phyloP scores from a whole-genome alignment of 2,797 vertebrate species.

The Schizopygopsis malacanthus region DNA sequence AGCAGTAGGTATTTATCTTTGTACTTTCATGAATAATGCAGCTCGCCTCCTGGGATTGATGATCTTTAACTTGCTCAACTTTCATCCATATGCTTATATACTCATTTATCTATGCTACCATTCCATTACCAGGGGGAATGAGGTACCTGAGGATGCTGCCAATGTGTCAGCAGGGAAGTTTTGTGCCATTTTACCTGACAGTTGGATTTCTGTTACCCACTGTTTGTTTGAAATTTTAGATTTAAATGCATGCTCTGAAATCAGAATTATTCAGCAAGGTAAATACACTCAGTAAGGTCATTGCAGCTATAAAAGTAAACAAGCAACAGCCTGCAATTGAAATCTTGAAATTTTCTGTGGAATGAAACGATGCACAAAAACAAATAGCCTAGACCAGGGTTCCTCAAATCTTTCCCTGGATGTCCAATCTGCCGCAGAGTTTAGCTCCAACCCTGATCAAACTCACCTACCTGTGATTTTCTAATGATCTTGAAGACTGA shows the following conservation, averaged over 20 bases:
- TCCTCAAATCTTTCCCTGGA: no score
- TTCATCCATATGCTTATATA: constrained; percentile 60
- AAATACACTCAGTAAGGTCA: constrained; percentile 36
- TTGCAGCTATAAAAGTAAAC: constrained; percentile 15
- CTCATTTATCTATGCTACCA: constrained; percentile 54
- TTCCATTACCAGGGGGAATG: constrained; percentile 43
- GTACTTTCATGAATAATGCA: constrained; percentile 60
- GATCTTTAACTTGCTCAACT: constrained; percentile 58
- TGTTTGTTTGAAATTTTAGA: constrained; percentile 43
- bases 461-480: no score
- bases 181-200: constrained; percentile 55
- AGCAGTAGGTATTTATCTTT: constrained; percentile 54
- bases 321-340: constrained; percentile 13
- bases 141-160: constrained; percentile 30
- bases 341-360: neutral
- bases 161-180: constrained; percentile 53
- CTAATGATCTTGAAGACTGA: no score
- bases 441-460: no score
- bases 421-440: no score
- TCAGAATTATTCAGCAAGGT: constrained; percentile 52
- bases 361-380: neutral
- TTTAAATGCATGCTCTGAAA: constrained; percentile 56
- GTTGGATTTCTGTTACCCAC: constrained; percentile 43
- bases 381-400: neutral
- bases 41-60: constrained; percentile 52